phyloP scores from a whole-genome alignment of 2,888 invertebrate genomes.

The Acanthacorydalis orientalis region DNA sequence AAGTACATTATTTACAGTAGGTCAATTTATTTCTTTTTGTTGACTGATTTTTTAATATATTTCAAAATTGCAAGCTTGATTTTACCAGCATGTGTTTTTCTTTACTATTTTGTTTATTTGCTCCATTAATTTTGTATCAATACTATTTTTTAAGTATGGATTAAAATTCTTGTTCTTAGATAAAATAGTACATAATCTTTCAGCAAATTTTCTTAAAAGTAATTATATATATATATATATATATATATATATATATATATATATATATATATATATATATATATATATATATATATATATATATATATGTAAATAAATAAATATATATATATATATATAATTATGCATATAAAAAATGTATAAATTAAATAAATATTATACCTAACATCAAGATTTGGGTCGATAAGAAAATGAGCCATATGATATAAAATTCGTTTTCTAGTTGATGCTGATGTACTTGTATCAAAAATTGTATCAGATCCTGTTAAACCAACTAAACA shows the following conservation, averaged over 20 bases:
- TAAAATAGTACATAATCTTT: slow-evolving; percentile 35
- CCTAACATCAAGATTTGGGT: slow-evolving; percentile 34
- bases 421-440: slow-evolving; percentile 29
- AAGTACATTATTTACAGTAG: too few species aligned
- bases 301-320: neutral
- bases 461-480: slow-evolving; percentile 37
- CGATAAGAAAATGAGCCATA: slow-evolving; percentile 32
- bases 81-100: slow-evolving; percentile 7
- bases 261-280: neutral
- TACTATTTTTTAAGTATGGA: slow-evolving; percentile 27
- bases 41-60: too few species aligned
- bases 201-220: slow-evolving; percentile 32
- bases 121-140: slow-evolving; percentile 18
- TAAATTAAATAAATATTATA: too few species aligned
- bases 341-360: too few species aligned
- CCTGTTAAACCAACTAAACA: slow-evolving; percentile 46
- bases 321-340: too few species aligned
- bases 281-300: neutral
- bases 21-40: too few species aligned
- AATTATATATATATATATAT: slow-evolving; percentile 3
- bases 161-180: slow-evolving; percentile 34
- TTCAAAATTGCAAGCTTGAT: too few species aligned
- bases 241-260: neutral
- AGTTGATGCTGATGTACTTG: slow-evolving; percentile 31
- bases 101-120: neutral